phyloP scores from a whole-genome alignment of 2,797 vertebrate species.

The Characodon lateralis region DNA sequence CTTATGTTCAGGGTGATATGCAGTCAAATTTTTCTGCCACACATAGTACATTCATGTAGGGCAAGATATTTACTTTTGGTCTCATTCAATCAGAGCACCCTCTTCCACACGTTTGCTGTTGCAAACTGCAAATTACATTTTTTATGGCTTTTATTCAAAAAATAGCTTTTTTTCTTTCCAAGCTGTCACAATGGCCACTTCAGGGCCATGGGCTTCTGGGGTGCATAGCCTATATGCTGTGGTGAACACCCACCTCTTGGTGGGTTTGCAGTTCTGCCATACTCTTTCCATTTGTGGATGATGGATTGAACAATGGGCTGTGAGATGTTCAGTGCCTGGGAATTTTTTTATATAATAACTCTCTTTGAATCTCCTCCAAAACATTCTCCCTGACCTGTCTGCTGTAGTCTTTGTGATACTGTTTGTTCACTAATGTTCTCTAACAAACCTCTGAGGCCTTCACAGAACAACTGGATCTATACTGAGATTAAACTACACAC shows the following conservation, averaged over 20 bases:
- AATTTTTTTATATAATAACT: background rate
- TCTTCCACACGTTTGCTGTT: no score
- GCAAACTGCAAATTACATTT: background rate
- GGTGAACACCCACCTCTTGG: no score
- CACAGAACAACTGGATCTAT: no score
- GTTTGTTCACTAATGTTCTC: background rate
- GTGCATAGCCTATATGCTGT: background rate
- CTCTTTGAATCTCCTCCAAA: background rate
- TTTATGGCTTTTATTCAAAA: background rate
- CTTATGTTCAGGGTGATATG: background rate
- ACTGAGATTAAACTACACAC: background rate
- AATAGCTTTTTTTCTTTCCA: background rate
- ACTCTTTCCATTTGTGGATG: no score
- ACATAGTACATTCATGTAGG: background rate
- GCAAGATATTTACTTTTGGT: background rate
- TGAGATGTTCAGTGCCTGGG: background rate
- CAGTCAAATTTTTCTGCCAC: background rate
- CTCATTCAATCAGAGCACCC: background rate
- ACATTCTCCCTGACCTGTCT: background rate
- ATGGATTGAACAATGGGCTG: background rate
- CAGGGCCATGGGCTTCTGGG: background rate
- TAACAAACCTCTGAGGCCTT: background rate
- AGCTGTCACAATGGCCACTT: background rate
- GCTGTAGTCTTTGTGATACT: background rate
- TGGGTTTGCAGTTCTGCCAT: no score